A percentile compares a stretch with the other conserved stretches of the same genome.
Evolutionary conservation across 2,113 vertebrate genomes (phyloP).

Genomic region (Ictalurus furcatus): DNA sequence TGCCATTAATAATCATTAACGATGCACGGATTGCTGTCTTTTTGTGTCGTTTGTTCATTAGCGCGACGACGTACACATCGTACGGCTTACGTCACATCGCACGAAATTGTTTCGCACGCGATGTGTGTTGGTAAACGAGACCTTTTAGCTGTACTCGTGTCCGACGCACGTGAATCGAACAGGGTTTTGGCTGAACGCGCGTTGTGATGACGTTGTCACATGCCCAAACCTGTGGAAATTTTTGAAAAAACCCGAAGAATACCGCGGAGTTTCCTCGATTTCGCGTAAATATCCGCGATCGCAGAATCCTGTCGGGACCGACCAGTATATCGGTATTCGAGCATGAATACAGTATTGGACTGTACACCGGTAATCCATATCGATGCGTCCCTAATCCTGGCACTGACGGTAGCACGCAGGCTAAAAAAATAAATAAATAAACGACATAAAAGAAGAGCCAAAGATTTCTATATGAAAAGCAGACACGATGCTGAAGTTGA

Average conservation of each 20-base stretch:
- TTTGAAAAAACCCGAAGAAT: too few species aligned
- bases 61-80: background rate
- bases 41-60: background rate
- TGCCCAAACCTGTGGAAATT: too few species aligned
- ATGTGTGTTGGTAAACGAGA: too few species aligned
- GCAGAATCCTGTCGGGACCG: too few species aligned
- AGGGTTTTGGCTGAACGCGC: too few species aligned
- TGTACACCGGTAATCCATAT: background rate
- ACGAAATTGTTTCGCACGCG: too few species aligned
- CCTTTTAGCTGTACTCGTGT: too few species aligned
- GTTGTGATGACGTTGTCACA: too few species aligned
- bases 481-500: background rate
- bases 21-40: background rate
- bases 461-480: constrained; percentile 11
- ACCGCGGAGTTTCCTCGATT: too few species aligned
- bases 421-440: background rate
- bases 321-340: background rate
- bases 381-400: background rate
- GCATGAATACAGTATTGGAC: background rate
- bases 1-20: background rate
- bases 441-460: background rate
- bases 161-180: too few species aligned
- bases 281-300: too few species aligned
- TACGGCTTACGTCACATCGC: background rate
- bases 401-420: background rate